phyloP scores from a whole-genome alignment of 2,113 vertebrate species.

The Xyliphius kryptos region DNA sequence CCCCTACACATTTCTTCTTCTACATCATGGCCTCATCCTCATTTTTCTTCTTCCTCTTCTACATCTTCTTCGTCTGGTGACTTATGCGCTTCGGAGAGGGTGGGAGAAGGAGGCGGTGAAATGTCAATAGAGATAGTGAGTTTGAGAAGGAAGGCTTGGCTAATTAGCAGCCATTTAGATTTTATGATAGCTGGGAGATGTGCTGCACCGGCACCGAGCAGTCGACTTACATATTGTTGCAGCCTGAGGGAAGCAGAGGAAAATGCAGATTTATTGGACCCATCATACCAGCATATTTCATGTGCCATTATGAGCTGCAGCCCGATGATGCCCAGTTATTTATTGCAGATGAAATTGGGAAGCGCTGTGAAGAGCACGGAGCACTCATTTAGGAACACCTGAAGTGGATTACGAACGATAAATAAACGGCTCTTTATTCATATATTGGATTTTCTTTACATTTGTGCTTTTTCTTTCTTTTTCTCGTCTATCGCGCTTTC shows the following conservation, averaged over 20 bases:
- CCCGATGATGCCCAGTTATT: slow-evolving; percentile 99
- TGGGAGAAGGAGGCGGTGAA: slow-evolving; percentile 83
- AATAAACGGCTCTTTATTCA: too few species aligned
- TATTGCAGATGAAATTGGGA: slow-evolving; percentile 99
- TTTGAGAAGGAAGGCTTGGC: slow-evolving; percentile 98
- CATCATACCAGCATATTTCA: slow-evolving; percentile 99
- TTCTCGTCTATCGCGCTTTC: too few species aligned
- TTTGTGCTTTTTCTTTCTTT: too few species aligned
- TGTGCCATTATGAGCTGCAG: slow-evolving; percentile 99
- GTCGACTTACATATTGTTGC: slow-evolving; percentile 99
- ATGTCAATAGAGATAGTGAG: slow-evolving; percentile 99
- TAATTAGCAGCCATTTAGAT: slow-evolving; percentile 99
- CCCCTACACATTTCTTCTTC: too few species aligned
- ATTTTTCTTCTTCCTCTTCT: too few species aligned
- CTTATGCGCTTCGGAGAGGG: slow-evolving; percentile 89
- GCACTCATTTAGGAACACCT: too few species aligned
- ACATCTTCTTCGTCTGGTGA: slow-evolving; percentile 85
- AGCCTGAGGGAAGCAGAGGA: slow-evolving; percentile 99
- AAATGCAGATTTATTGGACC: slow-evolving; percentile 99
- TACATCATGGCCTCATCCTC: too few species aligned
- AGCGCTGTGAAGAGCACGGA: too few species aligned
- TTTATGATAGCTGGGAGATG: slow-evolving; percentile 99
- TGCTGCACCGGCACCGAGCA: slow-evolving; percentile 98
- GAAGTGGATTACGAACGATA: too few species aligned
- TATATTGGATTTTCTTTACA: too few species aligned